Evolutionary conservation across 2,888 invertebrate genomes (phyloP).

Genomic region (Ariolimax columbianus): DNA sequence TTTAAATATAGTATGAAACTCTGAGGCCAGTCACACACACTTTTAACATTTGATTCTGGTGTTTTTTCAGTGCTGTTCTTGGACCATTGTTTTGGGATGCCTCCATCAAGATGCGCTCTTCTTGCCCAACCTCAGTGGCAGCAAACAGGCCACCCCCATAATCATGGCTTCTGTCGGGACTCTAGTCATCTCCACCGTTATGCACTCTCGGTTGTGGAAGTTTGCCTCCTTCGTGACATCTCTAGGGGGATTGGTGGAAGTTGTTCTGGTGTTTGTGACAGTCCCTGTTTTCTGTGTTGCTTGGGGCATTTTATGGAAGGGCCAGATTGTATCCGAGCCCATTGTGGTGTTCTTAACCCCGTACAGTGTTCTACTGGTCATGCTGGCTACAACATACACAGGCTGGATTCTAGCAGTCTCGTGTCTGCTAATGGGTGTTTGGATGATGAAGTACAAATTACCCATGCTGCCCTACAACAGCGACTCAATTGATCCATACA

Average conservation of each 20-base stretch:
- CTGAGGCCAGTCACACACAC: no score
- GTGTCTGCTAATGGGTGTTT: conserved; percentile 63
- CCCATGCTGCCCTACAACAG: conserved; percentile 57
- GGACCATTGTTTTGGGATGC: conserved; percentile 65
- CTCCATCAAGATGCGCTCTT: conserved; percentile 67
- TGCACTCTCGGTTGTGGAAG: conserved; percentile 62
- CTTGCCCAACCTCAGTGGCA: conserved; percentile 61
- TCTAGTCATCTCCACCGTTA: conserved; percentile 61
- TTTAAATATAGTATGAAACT: no score
- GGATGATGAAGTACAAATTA: conserved; percentile 69
- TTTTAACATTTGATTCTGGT: neutral
- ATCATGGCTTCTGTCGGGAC: conserved; percentile 62
- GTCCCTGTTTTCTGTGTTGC: conserved; percentile 66
- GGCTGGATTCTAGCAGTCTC: conserved; percentile 63
- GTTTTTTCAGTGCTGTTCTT: conserved; percentile 68
- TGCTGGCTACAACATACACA: conserved; percentile 66
- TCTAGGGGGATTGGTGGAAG: conserved; percentile 63
- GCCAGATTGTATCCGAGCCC: conserved; percentile 63
- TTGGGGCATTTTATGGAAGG: conserved; percentile 68
- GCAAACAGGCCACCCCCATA: conserved; percentile 69
- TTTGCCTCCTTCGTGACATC: conserved; percentile 2
- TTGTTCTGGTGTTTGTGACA: conserved; percentile 59
- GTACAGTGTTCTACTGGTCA: conserved; percentile 62
- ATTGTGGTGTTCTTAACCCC: conserved; percentile 69
- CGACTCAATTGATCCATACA: conserved; percentile 33